A percentile compares a stretch with the other conserved stretches of the same genome.
Conservation (phyloP, 2,888 invertebrate genomes). For the Dascillus cervinus region DNA sequence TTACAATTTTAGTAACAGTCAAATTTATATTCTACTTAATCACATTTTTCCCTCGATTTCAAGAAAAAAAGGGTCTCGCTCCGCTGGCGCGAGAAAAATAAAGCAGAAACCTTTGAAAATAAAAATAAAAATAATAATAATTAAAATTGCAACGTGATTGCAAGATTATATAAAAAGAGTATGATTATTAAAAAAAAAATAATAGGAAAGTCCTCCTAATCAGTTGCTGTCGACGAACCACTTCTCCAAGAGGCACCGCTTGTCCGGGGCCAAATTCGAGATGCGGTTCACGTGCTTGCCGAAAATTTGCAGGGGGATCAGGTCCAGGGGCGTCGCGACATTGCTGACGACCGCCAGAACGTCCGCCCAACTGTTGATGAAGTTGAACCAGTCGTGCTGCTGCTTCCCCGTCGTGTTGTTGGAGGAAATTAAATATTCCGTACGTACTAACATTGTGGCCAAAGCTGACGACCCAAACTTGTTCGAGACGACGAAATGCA, state of each 20-base stretch:
- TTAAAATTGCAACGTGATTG: too few relatives aligned
- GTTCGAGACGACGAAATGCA: conserved; percentile 44
- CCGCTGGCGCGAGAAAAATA: too few relatives aligned
- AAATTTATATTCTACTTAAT: too few relatives aligned
- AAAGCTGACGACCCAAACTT: conserved; percentile 53
- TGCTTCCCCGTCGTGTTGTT: conserved; percentile 33
- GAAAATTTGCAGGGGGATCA: conserved; percentile 33
- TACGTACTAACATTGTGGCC: conserved; percentile 46
- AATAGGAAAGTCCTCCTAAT: too few relatives aligned
- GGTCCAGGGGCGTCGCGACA: conserved; percentile 33
- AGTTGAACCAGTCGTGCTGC: conserved; percentile 45
- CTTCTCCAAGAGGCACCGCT: conserved; percentile 29
- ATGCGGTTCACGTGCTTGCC: conserved; percentile 33
- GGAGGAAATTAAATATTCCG: conserved; percentile 42
- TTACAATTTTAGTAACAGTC: too few relatives aligned
- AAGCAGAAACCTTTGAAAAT: conserved; percentile 1
- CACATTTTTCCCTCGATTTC: too few relatives aligned
- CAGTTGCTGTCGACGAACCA: conserved; percentile 28
- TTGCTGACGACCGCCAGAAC: conserved; percentile 30
- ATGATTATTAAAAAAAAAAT: too few relatives aligned
- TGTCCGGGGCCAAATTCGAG: conserved; percentile 27
- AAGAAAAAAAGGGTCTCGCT: too few relatives aligned
- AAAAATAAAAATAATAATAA: conserved; percentile 3
- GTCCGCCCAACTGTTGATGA: conserved; percentile 47
- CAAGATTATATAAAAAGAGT: too few relatives aligned